These are phyloP conservation scores for Lucinisca nassula DNA, from an alignment of 2,888 invertebrate species.

Conservation along the genomic window DNA sequence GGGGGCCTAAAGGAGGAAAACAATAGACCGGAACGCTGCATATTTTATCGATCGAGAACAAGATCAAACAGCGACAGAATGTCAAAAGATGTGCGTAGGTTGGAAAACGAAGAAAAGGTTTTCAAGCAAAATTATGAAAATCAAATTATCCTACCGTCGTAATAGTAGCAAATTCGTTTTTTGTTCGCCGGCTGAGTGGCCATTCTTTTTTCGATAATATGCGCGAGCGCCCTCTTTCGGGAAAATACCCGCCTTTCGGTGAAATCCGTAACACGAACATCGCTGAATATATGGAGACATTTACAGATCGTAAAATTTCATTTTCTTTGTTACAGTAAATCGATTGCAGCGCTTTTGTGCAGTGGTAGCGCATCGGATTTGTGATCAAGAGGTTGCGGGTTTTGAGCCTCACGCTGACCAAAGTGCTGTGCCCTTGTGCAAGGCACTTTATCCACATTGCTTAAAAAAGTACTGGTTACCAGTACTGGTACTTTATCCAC, in stretches of 20 bases:
- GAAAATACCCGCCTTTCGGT: background rate
- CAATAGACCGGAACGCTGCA: background rate
- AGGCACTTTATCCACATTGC: too few species aligned
- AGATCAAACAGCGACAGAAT: background rate
- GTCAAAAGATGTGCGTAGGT: background rate
- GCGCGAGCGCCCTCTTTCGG: background rate
- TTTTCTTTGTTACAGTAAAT: too few species aligned
- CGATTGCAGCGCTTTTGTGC: too few species aligned
- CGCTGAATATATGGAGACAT: background rate
- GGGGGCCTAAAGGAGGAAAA: background rate
- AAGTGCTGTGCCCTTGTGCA: too few species aligned
- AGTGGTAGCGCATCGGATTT: too few species aligned
- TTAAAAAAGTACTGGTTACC: too few species aligned
- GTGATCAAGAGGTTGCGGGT: too few species aligned
- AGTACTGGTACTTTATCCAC: too few species aligned
- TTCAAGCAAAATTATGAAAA: background rate
- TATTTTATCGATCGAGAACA: background rate
- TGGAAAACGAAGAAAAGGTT: background rate
- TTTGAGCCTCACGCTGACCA: too few species aligned
- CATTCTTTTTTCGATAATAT: slow-evolving; percentile 58
- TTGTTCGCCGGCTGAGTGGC: slow-evolving; percentile 89
- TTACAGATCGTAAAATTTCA: too few species aligned
- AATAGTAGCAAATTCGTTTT: slow-evolving; percentile 99
- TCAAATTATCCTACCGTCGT: slow-evolving; percentile 95
- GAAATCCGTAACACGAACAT: background rate